Conservation (phyloP, 2,888 invertebrate genomes). For the Sialis fuliginosa region DNA sequence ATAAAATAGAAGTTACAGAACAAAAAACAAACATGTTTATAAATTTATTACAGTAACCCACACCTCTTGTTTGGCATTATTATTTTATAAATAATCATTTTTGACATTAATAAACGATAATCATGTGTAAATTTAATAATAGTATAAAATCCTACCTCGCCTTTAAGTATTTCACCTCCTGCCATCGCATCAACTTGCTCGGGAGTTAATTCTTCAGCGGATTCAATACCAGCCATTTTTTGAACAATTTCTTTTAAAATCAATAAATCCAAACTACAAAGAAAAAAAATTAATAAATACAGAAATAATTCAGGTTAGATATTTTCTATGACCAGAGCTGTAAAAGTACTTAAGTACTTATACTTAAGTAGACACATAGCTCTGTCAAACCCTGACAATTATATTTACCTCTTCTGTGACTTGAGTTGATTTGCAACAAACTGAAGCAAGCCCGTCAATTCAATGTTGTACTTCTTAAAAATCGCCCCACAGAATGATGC, state of each 20-base stretch:
- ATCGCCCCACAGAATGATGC: slow-evolving; percentile 92
- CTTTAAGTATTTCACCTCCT: slow-evolving; percentile 86
- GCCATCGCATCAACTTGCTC: slow-evolving; percentile 95
- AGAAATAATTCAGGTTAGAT: slow-evolving; percentile 3
- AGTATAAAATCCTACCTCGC: slow-evolving; percentile 50
- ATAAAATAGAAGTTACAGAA: too few relatives aligned
- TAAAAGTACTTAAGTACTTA: slow-evolving; percentile 1
- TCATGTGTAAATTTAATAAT: background rate
- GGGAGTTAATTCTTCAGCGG: slow-evolving; percentile 86
- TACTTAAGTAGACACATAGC: background rate
- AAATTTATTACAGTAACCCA: too few relatives aligned
- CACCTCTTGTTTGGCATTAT: too few relatives aligned
- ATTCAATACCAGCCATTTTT: slow-evolving; percentile 98
- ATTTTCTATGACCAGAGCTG: background rate
- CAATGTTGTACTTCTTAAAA: slow-evolving; percentile 93
- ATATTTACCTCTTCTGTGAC: slow-evolving; percentile 70
- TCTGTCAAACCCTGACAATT: slow-evolving; percentile 1
- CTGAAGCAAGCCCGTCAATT: slow-evolving; percentile 85
- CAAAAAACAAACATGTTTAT: too few relatives aligned
- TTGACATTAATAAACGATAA: too few relatives aligned
- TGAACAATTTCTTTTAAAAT: slow-evolving; percentile 94
- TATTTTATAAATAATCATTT: too few relatives aligned
- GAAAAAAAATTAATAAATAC: slow-evolving; percentile 5
- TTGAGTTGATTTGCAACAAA: slow-evolving; percentile 96
- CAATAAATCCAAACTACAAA: slow-evolving; percentile 64